A percentile compares a stretch with the other conserved stretches of the same genome.
Conservation (phyloP, 2,888 invertebrate genomes). For the Drosophila lacicola region DNA sequence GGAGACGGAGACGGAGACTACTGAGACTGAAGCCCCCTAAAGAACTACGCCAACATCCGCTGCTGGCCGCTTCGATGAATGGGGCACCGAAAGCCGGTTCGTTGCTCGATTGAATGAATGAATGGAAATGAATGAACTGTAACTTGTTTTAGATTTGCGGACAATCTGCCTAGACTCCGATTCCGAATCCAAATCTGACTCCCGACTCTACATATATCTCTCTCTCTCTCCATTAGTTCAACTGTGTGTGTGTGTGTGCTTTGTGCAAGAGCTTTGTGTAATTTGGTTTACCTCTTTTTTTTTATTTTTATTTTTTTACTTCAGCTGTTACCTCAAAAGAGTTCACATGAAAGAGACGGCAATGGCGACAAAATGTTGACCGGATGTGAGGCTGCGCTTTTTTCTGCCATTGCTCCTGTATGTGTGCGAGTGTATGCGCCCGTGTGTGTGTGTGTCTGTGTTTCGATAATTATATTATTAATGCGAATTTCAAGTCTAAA, state of each 20-base stretch:
- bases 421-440: background rate
- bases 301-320: constrained; percentile 44
- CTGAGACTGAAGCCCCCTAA: constrained; percentile 39
- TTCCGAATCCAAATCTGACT: constrained; percentile 13
- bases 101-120: constrained; percentile 55
- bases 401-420: constrained; percentile 55
- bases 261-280: constrained; percentile 65
- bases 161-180: constrained; percentile 66
- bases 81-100: constrained; percentile 59
- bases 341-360: constrained; percentile 77
- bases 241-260: constrained; percentile 16
- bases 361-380: constrained; percentile 81
- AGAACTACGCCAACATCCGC: constrained; percentile 79
- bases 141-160: constrained; percentile 79
- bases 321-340: constrained; percentile 64
- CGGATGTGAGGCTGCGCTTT: constrained; percentile 82
- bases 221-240: constrained; percentile 2
- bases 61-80: constrained; percentile 62
- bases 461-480: constrained; percentile 78
- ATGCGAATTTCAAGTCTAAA: constrained; percentile 71
- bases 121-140: constrained; percentile 77
- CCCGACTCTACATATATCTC: constrained; percentile 2
- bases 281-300: constrained; percentile 75
- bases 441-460: constrained; percentile 24
- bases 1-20: background rate